A percentile compares a stretch with the other conserved stretches of the same genome.
These are phyloP conservation scores for Telmatochromis bifrenatus DNA, from an alignment of 2,113 vertebrate species.

Conservation along the genomic window DNA sequence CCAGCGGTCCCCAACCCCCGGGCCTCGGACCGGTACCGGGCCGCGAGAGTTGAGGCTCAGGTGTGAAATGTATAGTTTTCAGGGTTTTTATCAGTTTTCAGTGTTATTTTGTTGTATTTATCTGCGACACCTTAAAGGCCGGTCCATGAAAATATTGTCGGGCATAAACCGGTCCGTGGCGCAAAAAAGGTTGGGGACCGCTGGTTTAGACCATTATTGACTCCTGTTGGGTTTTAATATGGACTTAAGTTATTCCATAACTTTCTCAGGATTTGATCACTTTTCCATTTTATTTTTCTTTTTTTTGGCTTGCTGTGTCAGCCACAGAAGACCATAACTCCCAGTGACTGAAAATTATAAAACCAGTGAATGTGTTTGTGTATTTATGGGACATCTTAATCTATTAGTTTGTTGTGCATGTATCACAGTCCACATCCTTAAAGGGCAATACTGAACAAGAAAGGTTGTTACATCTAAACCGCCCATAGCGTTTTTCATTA, in stretches of 20 bases:
- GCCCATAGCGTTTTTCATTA: fast-evolving
- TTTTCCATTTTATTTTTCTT: fast-evolving
- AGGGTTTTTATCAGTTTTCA: too few species aligned
- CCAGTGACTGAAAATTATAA: not conserved
- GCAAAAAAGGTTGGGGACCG: too few species aligned
- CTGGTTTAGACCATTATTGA: not conserved
- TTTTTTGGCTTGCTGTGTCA: not conserved
- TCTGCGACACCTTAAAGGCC: fast-evolving
- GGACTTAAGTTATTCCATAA: not conserved
- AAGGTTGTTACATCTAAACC: not conserved
- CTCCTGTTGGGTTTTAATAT: not conserved
- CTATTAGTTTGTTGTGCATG: not conserved
- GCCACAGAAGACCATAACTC: not conserved
- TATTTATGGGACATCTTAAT: not conserved
- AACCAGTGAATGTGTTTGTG: not conserved
- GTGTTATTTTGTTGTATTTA: too few species aligned
- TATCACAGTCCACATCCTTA: not conserved
- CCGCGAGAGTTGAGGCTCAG: too few species aligned
- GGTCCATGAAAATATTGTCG: too few species aligned
- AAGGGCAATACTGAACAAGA: not conserved
- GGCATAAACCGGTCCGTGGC: fast-evolving
- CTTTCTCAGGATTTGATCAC: not conserved
- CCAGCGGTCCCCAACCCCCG: not conserved
- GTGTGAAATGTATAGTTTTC: too few species aligned
- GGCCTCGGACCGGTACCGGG: too few species aligned